Base-by-base conservation (phyloP, 2,888 invertebrate genomes). In the Drosophila anceps region DNA sequence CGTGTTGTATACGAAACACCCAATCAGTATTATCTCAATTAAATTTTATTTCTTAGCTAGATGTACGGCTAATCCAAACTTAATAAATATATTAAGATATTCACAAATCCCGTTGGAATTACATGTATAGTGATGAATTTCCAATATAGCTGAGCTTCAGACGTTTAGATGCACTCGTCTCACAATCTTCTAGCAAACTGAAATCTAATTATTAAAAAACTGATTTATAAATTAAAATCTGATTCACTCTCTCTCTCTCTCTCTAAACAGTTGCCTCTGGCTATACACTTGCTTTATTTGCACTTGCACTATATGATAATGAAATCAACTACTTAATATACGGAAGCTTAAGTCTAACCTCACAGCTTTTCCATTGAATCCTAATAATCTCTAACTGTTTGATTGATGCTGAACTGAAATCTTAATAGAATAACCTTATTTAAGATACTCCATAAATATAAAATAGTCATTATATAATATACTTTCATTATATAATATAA, bases 171-270 rank as follows among this genome's bases (percentile, higher is more conserved):
- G 41, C 51, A 53, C 31, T 73, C 35, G 9, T 18, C 27, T 39
- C 31, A 35, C 12, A 10, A 59, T 54, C 57, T 12, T 39, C 10
- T 35, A 58, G 29, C 48, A 50, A 69, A 74, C 69, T 73, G 39
- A n/a, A 15, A 4, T 44, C 20, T 37, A 35, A 51, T 20, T 15
- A 10, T 39, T 50, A 37, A 9, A n/a, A 57, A 57, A 41, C 29
- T 31, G 31, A 58, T 24, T 69, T 59, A 37, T 39, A 48, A 57
- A 53, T 57, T 58, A 15, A 48, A 46, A 43, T 53, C 13, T 8
- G 18, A 24, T 10, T 33, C 20, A 20, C 46, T 46, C 15, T 27
- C 46, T 31, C 13, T 24, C 24, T 44, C 41, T 18, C 10, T 24
- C 20, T 12, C 37, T 10, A 29, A 39, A 8, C 44, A 37, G 35